Evolutionary conservation across 2,888 invertebrate genomes (phyloP), one percentile per base, ranked within the genome.

Genomic region (Mellilla xanthometata): DNA sequence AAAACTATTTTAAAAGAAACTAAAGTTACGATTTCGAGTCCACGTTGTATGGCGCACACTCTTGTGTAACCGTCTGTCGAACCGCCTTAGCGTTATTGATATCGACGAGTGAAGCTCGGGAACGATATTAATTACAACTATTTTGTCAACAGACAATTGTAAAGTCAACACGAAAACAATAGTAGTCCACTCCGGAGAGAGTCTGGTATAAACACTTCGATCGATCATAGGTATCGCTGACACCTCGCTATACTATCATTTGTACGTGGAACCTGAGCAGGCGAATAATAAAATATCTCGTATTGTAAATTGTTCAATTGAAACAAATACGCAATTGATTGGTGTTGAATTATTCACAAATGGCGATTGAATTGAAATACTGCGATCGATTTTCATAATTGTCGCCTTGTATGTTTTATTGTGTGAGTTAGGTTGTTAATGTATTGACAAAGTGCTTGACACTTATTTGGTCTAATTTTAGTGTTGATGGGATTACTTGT

Each of bases 161-260:
- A 33, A 38, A 39, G 28, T 33, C 28, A 33, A 24, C 13, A 23
- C 11, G 23, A 33, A 19, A 38, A 44, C 56, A 48, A 46, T 65
- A 13, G 67, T 66, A 66, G 48, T 56, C 45, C 19, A 24, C 39
- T 38, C 53, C 39, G 55, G 54, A 60, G 60, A 55, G 53, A 54
- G 55, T 55, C 62, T 47, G 49, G 60, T 7, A 58, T 69, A 68
- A 69, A 69, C 62, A 65, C 60, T 65, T 54, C 38, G 54, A 68
- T 70, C 68, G 60, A 72, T 72, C 68, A 70, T 53, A 56, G 62
- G 44, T 52, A 55, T 41, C 49, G 67, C 60, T 54, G 65, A 69
- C 73, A 70, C 64, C 57, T 65, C 34, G 43, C 24, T 50, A 46
- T 39, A 44, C 39, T 48, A 44, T 38, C 12, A 39, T 36, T 35